Evolutionary conservation across 2,113 vertebrate species (phyloP).

Genomic region (Muscicapa adusta): DNA sequence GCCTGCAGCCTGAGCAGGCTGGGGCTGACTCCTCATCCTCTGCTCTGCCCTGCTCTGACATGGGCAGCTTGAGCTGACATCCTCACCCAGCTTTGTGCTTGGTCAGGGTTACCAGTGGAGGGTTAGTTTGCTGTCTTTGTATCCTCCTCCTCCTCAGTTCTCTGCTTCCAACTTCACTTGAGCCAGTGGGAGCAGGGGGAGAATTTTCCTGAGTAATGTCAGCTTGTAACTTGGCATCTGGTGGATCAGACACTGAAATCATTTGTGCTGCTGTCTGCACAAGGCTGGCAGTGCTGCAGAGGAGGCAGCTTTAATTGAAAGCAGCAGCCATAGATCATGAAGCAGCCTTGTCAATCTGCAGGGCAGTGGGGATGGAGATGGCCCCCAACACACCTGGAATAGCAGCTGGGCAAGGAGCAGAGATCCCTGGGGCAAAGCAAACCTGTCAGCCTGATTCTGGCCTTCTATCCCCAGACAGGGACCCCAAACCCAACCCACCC

Average conservation of each 20-base stretch:
- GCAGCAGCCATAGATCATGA: neutral
- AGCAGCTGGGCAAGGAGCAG: rapidly evolving
- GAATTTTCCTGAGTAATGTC: neutral
- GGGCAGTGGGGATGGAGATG: neutral
- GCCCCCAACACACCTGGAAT: neutral
- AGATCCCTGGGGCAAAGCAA: neutral
- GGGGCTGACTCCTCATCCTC: neutral
- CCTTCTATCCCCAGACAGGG: neutral
- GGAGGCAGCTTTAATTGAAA: constrained; percentile 51
- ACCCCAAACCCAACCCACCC: neutral
- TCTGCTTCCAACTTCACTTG: neutral
- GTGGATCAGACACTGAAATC: neutral
- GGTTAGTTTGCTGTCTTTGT: neutral
- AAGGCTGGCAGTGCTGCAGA: neutral
- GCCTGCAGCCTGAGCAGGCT: neutral
- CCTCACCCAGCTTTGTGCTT: neutral
- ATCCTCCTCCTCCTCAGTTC: neutral
- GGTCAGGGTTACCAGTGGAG: neutral
- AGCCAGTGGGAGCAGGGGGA: neutral
- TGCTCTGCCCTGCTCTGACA: neutral
- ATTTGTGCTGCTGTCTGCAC: neutral
- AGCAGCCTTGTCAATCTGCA: neutral
- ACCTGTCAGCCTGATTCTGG: neutral
- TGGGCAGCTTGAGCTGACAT: neutral
- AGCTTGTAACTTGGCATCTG: neutral